Evolutionary conservation across 2,888 invertebrate species (phyloP).

Genomic region (Rhamnusium bicolor): DNA sequence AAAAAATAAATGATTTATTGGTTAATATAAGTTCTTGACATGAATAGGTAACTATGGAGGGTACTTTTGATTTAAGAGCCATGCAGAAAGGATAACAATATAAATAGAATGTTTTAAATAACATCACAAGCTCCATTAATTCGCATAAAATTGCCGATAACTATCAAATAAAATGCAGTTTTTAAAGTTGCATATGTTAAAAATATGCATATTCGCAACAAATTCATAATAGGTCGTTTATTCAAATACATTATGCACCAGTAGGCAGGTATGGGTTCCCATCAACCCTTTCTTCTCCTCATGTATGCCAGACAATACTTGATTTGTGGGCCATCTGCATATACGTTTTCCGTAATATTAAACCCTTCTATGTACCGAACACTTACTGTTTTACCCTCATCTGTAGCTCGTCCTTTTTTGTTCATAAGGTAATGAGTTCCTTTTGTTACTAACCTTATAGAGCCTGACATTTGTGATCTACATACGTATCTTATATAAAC

Average conservation of each 20-base stretch:
- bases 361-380: constrained; percentile 42
- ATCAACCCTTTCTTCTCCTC: constrained; percentile 61
- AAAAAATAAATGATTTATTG: constrained; percentile 43
- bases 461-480: no score
- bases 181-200: constrained; percentile 59
- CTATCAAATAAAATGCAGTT: constrained; percentile 57
- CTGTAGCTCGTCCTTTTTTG: constrained; percentile 57
- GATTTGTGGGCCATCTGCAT: constrained; percentile 70
- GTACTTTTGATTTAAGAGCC: constrained; percentile 58
- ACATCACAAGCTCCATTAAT: constrained; percentile 71
- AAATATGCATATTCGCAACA: constrained; percentile 66
- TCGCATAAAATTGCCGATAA: constrained; percentile 66
- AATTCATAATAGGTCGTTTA: constrained; percentile 64
- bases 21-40: constrained; percentile 37
- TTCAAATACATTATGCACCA: constrained; percentile 68
- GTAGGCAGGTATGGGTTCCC: constrained; percentile 66
- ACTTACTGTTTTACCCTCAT: constrained; percentile 50
- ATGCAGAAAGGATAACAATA: constrained; percentile 54
- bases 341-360: constrained; percentile 52
- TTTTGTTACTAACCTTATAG: constrained; percentile 44
- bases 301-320: constrained; percentile 66
- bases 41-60: constrained; percentile 46
- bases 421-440: constrained; percentile 59
- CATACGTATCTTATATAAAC: not conserved
- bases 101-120: constrained; percentile 65